Base-by-base conservation (phyloP, 1,140 invertebrate species). In the Mya arenaria region DNA sequence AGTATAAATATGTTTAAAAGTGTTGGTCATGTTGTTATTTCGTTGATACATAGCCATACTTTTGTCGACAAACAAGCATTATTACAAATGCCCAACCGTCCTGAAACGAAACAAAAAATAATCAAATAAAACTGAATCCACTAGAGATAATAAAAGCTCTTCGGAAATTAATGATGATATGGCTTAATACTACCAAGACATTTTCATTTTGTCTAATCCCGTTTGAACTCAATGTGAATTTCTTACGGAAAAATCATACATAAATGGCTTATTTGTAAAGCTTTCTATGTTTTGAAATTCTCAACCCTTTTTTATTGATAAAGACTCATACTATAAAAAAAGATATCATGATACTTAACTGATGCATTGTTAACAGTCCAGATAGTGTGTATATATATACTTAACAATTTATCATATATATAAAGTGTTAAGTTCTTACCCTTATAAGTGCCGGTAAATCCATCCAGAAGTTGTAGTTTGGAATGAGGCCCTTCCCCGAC, bases 391-490 rank as follows among this genome's bases (percentile, higher is more conserved):
- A 4, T 17, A 17, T 62, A 25, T 28, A 34, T 1, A 62, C 23
- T 28, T 4, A 1, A 17, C 4, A 17, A 28, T 17, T 34, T 62
- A 4, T 23, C 23, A 1, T 28, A 28, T 62, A 2, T 25, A 28
- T 15, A 28, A 74, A 34, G 34, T 15, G 37, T 39, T 0, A 39
- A 6, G 17, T 2, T 19, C 32, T 41, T 52, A 77, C 73, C 73
- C 41, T 77, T 32, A 77, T 48, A 1, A 77, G 41, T n/a, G 28
- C 58, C 13, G 60, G 73, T 6, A 77, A 30, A 30, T 30, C 39
- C 36, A 39, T 34, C 73, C 73, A 77, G 25, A 77, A 65, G 5
- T 23, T 32, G n/a, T 32, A 1, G 28, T 77, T 77, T 48, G 73
- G 73, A 34, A 77, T 19, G 28, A 77, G 6, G 6, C 65, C 73